Conservation (phyloP, 2,888 invertebrate genomes). For the Mythimna ferrago region DNA sequence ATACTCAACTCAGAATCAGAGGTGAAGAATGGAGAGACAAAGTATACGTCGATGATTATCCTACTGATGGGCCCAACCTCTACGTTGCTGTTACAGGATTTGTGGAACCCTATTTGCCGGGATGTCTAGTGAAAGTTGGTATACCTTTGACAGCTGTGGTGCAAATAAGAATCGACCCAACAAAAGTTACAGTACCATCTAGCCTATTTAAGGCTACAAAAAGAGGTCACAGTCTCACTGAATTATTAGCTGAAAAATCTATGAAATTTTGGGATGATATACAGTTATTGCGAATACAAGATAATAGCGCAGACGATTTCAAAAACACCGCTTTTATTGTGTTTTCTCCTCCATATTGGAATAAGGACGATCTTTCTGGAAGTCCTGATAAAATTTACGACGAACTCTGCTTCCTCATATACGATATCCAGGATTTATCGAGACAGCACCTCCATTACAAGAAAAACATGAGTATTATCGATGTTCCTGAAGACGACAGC, state of each 20-base stretch:
- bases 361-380: conserved; percentile 75
- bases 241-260: conserved; percentile 77
- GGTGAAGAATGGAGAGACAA: conserved; percentile 91
- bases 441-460: conserved; percentile 87
- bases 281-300: conserved; percentile 78
- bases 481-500: conserved; percentile 72
- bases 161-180: conserved; percentile 82
- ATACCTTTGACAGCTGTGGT: conserved; percentile 83
- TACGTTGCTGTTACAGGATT: conserved; percentile 90
- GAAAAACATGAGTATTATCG: conserved; percentile 83
- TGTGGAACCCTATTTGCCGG: conserved; percentile 78
- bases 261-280: conserved; percentile 82
- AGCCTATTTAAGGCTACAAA: conserved; percentile 76
- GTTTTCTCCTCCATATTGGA: conserved; percentile 84
- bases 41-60: conserved; percentile 89
- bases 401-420: conserved; percentile 87
- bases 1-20: conserved; percentile 85
- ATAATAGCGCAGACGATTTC: conserved; percentile 74
- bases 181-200: conserved; percentile 73
- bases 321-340: conserved; percentile 85
- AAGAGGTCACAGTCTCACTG: conserved; percentile 83
- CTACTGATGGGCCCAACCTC: conserved; percentile 88
- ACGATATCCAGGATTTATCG: conserved; percentile 89
- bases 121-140: conserved; percentile 79
- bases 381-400: conserved; percentile 86